Evolutionary conservation across 1,140 invertebrate species (phyloP), one percentile per base, ranked within the genome.

Genomic region (Ceratoteleas bidentatus): DNA sequence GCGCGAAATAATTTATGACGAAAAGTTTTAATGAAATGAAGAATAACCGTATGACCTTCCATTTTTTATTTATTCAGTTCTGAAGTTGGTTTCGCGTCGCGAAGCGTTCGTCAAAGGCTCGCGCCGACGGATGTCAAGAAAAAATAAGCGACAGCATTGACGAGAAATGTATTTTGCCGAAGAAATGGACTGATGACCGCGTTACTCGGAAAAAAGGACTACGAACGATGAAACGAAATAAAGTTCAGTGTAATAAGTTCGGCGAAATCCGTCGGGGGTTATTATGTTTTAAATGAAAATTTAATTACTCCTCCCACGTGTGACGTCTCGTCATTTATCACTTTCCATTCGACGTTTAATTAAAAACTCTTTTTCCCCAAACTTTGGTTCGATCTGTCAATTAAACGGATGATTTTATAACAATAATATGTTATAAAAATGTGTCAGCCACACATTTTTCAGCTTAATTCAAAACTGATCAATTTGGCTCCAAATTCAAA

Each of bases 11-110:
- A 62, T 36, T 62, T 62, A 61, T 50, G 2, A 40, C 47, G 49
- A n/a, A 53, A 64, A 64, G 61, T 64, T 62, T 40, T 64, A 64
- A 64, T 49, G 24, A 57, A 68, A 68, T 68, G 24, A 68, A 68
- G 53, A 57, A 68, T 64, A 14, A 52, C 7, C 15, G 33, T 64
- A 38, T 62, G 64, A 66, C 36, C 24, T 8, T 10, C 2, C 36
- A 45, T 57, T 61, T 60, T 64, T 57, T 57, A 64, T 64, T 64
- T 64, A 52, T 64, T 64, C 34, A 52, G 33, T 40, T 64, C 61
- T 8, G 34, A 52, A 64, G 43, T 50, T 50, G 45, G 47, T 64
- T 64, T 32, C 10, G 34, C 33, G 33, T 34, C 36, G 36, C 14
- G 14, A 16, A 34, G 36, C 14, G 36, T 40, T 57, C 54, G 14